Base-by-base conservation (phyloP, 1,140 invertebrate species). In the Hormaphis cornu region DNA sequence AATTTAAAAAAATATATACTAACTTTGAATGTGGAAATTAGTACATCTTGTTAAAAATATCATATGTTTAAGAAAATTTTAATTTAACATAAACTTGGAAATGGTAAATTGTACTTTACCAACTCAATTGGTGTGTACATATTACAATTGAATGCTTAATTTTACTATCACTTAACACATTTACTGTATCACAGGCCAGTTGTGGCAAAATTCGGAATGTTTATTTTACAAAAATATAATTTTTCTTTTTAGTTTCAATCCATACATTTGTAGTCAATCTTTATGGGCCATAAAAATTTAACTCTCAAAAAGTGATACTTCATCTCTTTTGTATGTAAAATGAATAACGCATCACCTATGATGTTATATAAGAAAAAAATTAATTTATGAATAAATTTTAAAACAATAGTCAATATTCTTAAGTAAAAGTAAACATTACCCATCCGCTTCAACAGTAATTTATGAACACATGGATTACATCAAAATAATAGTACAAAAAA, bases 191-290 rank as follows among this genome's bases (percentile, higher is more conserved):
- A 66, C 61, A 66, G 33, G 61, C 42, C 61, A 18, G 10, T 50
- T 48, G 3, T 3, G 61, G 42, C 61, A 10, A 48, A 66, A 66
- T 66, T 66, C 61, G 61, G 61, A 66, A 66, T 66, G 61, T 66
- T 24, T 22, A 56, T 37, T 40, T 58, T 24, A 58, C 35, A 40
- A 58, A 58, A 58, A 40, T 9, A 24, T 40, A 24, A 18, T 40
- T 58, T 24, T 3, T 26, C 8, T n/a, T 44, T 61, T 40, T n/a
- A 59, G 5, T 48, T 63, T 30, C 2, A 33, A 44, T 46, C 44
- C 20, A 63, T 48, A 48, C 48, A 66, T 50, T 26, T 28, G 28
- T 40, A 0, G 7, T 59, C 12, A n/a, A 18, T 56, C 6, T 56
- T 22, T 18, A 40, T 9, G 20, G n/a, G 24, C 5, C 20, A 24